Evolutionary conservation across 2,113 vertebrate species (phyloP).

Genomic region (Entomyzon cyanotis): DNA sequence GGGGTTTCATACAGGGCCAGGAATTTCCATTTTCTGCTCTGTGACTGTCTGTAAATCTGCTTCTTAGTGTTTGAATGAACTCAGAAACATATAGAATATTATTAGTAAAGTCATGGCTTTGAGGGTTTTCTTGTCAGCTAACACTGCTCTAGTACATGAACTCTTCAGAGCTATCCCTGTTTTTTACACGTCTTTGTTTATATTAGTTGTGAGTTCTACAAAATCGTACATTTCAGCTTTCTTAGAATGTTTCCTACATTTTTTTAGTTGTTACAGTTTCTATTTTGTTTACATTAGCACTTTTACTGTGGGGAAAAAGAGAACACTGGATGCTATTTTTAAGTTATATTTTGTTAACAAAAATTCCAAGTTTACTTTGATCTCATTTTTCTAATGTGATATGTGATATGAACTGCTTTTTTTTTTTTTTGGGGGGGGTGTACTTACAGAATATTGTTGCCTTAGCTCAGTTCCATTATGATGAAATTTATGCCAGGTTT

Average conservation of each 20-base stretch:
- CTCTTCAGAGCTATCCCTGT: background rate
- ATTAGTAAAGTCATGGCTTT: background rate
- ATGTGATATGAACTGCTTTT: background rate
- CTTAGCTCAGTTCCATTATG: conserved; percentile 14
- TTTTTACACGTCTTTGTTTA: conserved; percentile 21
- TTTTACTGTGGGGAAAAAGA: conserved; percentile 56
- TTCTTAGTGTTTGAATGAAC: background rate
- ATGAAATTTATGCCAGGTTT: conserved; percentile 19
- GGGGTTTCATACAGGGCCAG: conserved; percentile 6
- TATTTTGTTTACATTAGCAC: conserved; percentile 47
- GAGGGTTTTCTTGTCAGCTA: background rate
- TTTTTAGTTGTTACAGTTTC: conserved; percentile 23
- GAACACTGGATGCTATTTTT: conserved; percentile 45
- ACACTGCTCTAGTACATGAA: background rate
- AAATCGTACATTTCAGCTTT: conserved; percentile 24
- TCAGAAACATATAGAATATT: background rate
- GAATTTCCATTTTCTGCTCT: conserved; percentile 53
- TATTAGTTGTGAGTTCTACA: background rate
- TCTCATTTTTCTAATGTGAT: conserved; percentile 52
- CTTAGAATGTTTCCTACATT: conserved; percentile 14
- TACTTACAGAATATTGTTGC: background rate
- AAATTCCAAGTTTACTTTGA: conserved; percentile 47
- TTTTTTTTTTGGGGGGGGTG: background rate
- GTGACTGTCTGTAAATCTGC: background rate
- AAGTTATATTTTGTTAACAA: conserved; percentile 54